Evolutionary conservation across 2,888 invertebrate species (phyloP), one percentile per base, ranked within the genome.

Genomic region (Allacma fusca): DNA sequence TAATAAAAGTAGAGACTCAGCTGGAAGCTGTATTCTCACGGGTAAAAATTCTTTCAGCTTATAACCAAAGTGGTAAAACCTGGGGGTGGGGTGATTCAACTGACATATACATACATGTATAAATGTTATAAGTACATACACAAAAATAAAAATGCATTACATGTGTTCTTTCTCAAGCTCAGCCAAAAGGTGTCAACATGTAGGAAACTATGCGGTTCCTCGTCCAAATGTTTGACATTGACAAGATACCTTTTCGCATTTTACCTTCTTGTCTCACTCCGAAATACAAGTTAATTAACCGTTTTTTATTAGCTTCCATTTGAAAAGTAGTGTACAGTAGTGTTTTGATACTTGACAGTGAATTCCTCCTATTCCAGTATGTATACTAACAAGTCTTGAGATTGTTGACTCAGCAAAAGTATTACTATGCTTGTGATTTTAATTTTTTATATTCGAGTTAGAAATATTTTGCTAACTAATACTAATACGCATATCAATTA

Each of bases 231-330:
- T 50, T 50, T 50, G 50, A 50, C 50, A 50, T 19, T 5, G 50
- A 50, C 9, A 50, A 9, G 19, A 5, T 5, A 50, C 50, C n/a
- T 50, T 50, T 50, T 50, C 16, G 50, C 50, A 50, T 50, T 50
- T 50, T 50, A 50, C 50, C 50, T 13, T 50, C 50, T 50, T 50
- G 50, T 50, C 50, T 50, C 50, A 50, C 50, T 40, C n/a, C 50
- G n/a, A 50, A 50, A 50, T 50, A 34, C 50, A 50, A 50, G 50
- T 50, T 16, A 50, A 50, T 50, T 50, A 50, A 50, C 50, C n/a
- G 16, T 50, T 50, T 50, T 50, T 50, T 50, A 19, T 50, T n/a
- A 50, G n/a, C 50, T 50, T 50, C 16, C 16, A 50, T 19, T 50
- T 50, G 4, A 50, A 50, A 50, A 50, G 50, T n/a, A 19, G 50